Percentiles rank a stretch among this genome's conserved stretches.
Evolutionary conservation across 2,888 invertebrate genomes (phyloP).

Genomic region (Ophraella communa): DNA sequence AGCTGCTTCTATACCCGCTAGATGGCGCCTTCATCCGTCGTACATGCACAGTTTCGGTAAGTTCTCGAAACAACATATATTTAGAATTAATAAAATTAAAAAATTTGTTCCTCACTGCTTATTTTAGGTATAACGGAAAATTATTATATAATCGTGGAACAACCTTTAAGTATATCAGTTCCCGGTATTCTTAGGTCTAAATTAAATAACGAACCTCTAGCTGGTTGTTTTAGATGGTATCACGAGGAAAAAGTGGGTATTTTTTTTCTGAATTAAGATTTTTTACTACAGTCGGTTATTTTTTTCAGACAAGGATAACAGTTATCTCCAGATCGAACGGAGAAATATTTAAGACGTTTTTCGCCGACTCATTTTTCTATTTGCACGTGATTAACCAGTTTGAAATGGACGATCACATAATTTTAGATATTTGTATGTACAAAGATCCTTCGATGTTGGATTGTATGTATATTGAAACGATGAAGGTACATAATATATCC

Average conservation of each 20-base stretch:
- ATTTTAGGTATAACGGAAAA: constrained; percentile 75
- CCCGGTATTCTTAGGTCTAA: constrained; percentile 67
- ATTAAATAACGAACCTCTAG: constrained; percentile 70
- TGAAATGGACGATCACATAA: constrained; percentile 68
- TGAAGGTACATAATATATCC: constrained; percentile 66
- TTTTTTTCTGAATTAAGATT: neutral
- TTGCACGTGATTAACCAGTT: constrained; percentile 88
- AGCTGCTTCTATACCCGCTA: constrained; percentile 73
- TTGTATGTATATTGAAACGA: constrained; percentile 83
- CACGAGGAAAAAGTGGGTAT: constrained; percentile 69
- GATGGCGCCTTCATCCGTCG: constrained; percentile 82
- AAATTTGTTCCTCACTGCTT: constrained; percentile 9
- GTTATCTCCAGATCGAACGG: constrained; percentile 66
- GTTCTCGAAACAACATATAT: neutral
- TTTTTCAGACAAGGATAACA: constrained; percentile 64
- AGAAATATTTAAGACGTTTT: constrained; percentile 63
- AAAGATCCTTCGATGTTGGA: constrained; percentile 82
- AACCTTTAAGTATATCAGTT: constrained; percentile 80
- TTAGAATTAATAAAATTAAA: neutral
- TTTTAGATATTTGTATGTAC: constrained; percentile 84
- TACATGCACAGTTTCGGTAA: constrained; percentile 92
- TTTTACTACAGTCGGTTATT: neutral
- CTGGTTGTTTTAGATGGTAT: constrained; percentile 77
- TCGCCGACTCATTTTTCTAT: constrained; percentile 78
- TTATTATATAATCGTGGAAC: constrained; percentile 88